Percentiles rank a stretch among this genome's conserved stretches.
Evolutionary conservation across 2,113 vertebrate species (phyloP).

Genomic region (Haemorhous mexicanus): DNA sequence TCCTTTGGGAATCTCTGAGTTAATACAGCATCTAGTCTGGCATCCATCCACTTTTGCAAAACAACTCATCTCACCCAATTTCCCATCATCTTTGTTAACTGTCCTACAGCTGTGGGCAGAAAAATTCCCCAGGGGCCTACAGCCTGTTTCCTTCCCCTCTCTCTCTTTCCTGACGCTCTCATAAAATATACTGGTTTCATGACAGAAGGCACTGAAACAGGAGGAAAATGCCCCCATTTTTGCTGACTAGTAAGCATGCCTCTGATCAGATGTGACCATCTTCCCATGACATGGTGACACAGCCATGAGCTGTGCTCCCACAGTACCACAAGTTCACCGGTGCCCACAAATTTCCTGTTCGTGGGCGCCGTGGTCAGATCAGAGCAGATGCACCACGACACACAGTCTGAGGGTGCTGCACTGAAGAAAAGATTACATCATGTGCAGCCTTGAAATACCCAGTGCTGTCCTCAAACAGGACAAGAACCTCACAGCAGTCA

Average conservation of each 20-base stretch:
- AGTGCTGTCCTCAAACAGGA: not conserved
- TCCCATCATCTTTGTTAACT: not conserved
- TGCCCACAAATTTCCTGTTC: not conserved
- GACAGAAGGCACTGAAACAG: not conserved
- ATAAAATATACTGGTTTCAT: not conserved
- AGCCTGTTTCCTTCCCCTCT: not conserved
- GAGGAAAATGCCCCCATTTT: not conserved
- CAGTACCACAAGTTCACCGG: not conserved
- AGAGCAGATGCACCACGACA: not conserved
- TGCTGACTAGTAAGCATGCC: not conserved
- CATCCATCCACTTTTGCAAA: not conserved
- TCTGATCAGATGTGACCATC: not conserved
- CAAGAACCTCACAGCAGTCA: not conserved
- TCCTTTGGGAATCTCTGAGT: not conserved
- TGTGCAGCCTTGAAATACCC: not conserved
- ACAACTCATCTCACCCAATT: not conserved
- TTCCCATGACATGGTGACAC: accelerated
- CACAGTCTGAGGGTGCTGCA: not conserved
- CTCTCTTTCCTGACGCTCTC: not conserved
- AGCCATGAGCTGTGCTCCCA: not conserved
- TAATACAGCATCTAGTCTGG: not conserved
- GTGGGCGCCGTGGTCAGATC: not conserved
- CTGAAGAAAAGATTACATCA: not conserved
- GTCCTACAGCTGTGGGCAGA: not conserved
- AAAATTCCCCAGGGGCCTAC: not conserved